A percentile compares a stretch with the other conserved stretches of the same genome.
Evolutionary conservation across 2,797 vertebrate genomes (phyloP).

Genomic region (Cichlasoma orientale): DNA sequence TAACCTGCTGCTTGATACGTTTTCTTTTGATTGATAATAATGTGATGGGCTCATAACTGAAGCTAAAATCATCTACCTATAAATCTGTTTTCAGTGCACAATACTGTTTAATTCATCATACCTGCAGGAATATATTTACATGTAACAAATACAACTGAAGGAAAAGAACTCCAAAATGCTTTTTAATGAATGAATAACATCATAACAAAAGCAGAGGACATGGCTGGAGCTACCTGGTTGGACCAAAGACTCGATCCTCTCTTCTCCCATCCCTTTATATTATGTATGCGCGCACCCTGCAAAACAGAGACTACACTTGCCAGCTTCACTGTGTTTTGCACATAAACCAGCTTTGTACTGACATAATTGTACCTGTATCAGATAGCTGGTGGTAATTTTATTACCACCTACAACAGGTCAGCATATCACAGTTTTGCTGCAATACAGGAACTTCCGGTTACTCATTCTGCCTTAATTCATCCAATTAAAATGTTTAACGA

Average conservation of each 20-base stretch:
- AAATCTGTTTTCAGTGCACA: neutral
- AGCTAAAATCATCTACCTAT: neutral
- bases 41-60: neutral
- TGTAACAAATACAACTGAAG: neutral
- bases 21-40: slow-evolving; percentile 17
- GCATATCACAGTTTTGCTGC: neutral
- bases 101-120: neutral
- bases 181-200: neutral
- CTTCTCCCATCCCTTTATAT: neutral
- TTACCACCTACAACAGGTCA: neutral
- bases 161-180: neutral
- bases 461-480: neutral
- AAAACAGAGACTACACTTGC: neutral
- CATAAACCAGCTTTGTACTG: neutral
- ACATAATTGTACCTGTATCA: neutral
- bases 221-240: neutral
- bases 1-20: slow-evolving; percentile 29
- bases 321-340: neutral
- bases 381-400: neutral
- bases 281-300: neutral
- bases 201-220: neutral
- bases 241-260: neutral
- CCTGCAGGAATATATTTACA: neutral
- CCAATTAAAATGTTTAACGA: neutral
- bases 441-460: neutral